A percentile compares a stretch with the other conserved stretches of the same genome.
Conservation (phyloP, 2,113 vertebrate genomes). For the Circaetus cinerascens region DNA sequence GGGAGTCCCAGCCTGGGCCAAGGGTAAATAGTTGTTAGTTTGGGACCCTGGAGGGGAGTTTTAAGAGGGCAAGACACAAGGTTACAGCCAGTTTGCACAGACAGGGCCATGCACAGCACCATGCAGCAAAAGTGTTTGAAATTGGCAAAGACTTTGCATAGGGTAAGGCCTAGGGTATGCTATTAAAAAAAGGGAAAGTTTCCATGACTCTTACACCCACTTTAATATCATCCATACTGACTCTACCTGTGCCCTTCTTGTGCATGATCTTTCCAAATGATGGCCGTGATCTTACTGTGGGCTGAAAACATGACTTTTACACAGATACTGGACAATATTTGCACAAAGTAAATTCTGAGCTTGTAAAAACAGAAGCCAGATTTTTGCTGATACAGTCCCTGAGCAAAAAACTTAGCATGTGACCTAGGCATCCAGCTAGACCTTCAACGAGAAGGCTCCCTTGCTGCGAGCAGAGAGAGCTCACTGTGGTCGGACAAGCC, state of each 20-base stretch:
- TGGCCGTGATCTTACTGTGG: not conserved
- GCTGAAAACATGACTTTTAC: not conserved
- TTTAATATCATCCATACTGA: not conserved
- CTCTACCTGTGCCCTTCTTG: not conserved
- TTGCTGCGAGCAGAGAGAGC: not conserved
- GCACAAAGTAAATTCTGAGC: not conserved
- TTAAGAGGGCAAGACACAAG: not conserved
- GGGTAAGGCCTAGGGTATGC: not conserved
- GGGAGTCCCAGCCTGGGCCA: not conserved
- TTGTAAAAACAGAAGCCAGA: not conserved
- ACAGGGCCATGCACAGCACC: not conserved
- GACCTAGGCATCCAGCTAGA: not conserved
- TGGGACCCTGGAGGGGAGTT: not conserved
- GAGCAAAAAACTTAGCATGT: not conserved
- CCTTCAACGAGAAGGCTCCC: not conserved
- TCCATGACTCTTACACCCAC: not conserved
- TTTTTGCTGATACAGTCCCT: not conserved
- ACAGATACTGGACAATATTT: not conserved
- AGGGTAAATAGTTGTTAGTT: not conserved
- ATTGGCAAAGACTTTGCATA: not conserved
- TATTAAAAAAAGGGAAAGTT: not conserved
- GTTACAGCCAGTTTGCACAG: not conserved
- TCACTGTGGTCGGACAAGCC: not conserved
- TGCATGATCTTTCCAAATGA: not conserved
- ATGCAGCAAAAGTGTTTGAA: not conserved